Evolutionary conservation across 2,113 vertebrate genomes (phyloP).

Genomic region (Phainopepla nitens): DNA sequence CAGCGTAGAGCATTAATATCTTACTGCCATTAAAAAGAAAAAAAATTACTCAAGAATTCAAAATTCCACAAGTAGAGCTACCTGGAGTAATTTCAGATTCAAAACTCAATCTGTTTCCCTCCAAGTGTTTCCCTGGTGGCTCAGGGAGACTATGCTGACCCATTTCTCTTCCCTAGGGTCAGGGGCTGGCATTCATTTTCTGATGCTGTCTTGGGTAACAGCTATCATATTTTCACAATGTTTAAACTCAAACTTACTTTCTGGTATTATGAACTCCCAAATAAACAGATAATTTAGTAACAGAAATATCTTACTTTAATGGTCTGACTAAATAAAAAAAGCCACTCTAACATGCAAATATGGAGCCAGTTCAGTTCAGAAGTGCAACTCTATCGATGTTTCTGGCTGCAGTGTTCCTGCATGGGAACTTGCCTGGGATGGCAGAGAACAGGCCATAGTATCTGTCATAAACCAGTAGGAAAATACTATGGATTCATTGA

Average conservation of each 20-base stretch:
- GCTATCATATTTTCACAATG: not conserved
- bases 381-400: not conserved
- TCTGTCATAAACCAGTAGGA: too few species aligned
- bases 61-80: not conserved
- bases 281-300: not conserved
- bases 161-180: not conserved
- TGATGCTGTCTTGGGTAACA: rapidly evolving
- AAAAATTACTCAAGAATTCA: not conserved
- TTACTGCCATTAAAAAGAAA: not conserved
- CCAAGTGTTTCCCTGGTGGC: not conserved
- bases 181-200: not conserved
- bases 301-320: not conserved
- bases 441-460: rapidly evolving
- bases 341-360: not conserved
- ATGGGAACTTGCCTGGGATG: not conserved
- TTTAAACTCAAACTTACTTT: not conserved
- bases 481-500: too few species aligned
- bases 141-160: not conserved
- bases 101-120: not conserved
- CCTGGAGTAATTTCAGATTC: not conserved
- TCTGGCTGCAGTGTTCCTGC: not conserved
- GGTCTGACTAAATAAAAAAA: not conserved
- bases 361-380: not conserved
- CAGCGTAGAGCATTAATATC: not conserved
- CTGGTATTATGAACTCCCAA: not conserved